Evolutionary conservation across 2,888 invertebrate species (phyloP).

Genomic region (Cheiracanthium punctorium): DNA sequence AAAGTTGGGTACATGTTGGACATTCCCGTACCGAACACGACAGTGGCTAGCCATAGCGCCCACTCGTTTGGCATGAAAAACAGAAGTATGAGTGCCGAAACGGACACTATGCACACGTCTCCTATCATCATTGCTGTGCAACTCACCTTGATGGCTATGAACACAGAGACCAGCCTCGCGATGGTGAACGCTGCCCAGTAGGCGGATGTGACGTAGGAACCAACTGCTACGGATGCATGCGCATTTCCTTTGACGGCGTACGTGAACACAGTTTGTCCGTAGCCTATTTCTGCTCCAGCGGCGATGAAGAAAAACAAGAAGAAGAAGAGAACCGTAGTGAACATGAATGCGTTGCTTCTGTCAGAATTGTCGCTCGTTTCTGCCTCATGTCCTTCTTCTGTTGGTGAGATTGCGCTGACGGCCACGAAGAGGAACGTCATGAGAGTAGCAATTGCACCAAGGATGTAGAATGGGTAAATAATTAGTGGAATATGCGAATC

Average conservation of each 20-base stretch:
- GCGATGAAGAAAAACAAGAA: conserved; percentile 72
- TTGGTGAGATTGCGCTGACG: conserved; percentile 24
- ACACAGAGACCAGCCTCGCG: conserved; percentile 55
- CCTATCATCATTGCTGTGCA: neutral
- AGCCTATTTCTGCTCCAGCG: conserved; percentile 77
- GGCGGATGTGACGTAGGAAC: conserved; percentile 76
- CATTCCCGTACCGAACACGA: neutral
- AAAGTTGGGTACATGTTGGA: neutral
- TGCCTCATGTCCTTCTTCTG: conserved; percentile 12
- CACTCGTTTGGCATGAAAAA: neutral
- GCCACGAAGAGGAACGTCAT: conserved; percentile 75
- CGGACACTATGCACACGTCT: neutral
- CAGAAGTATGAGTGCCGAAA: neutral
- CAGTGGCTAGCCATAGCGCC: neutral
- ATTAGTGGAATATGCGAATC: too few relatives aligned
- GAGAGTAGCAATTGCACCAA: conserved; percentile 75
- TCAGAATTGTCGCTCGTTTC: neutral
- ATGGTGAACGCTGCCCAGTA: conserved; percentile 77
- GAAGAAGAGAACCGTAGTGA: conserved; percentile 14
- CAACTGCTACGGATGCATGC: conserved; percentile 74
- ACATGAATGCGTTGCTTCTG: neutral
- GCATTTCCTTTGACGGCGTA: conserved; percentile 75
- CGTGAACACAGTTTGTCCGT: conserved; percentile 76
- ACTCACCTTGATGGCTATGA: neutral
- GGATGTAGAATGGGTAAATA: conserved; percentile 75